Evolutionary conservation across 2,888 invertebrate species (phyloP).

Genomic region (Rhorus exstirpatorius): DNA sequence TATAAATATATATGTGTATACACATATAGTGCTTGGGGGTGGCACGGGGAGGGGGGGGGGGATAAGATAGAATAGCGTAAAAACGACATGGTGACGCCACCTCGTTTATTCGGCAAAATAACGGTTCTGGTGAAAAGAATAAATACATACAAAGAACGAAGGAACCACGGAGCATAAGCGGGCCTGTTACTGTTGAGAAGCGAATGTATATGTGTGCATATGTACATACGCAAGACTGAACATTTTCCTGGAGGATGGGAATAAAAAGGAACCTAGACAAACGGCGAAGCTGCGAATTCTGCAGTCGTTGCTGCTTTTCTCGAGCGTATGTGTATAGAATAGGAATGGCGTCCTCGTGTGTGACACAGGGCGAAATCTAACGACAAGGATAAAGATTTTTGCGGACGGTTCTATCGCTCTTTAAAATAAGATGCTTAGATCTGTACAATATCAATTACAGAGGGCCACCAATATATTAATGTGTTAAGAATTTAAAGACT

Average conservation of each 20-base stretch:
- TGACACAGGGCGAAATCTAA: slow-evolving; percentile 6
- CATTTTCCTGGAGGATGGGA: slow-evolving; percentile 54
- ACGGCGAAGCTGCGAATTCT: slow-evolving; percentile 38
- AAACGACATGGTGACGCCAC: slow-evolving; percentile 60
- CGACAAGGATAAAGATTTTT: slow-evolving; percentile 11
- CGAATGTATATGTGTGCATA: slow-evolving; percentile 1
- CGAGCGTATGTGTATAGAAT: slow-evolving; percentile 30
- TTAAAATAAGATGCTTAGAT: slow-evolving; percentile 75
- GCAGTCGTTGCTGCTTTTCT: slow-evolving; percentile 48
- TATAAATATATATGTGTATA: background rate
- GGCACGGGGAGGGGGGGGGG: background rate
- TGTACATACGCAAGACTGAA: slow-evolving; percentile 47
- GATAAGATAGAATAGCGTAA: slow-evolving; percentile 53
- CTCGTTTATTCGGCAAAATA: slow-evolving; percentile 64
- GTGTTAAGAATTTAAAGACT: too few species aligned
- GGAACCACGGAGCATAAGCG: slow-evolving; percentile 51
- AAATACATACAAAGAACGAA: slow-evolving; percentile 64
- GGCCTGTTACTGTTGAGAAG: slow-evolving; percentile 41
- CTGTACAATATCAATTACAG: slow-evolving; percentile 76
- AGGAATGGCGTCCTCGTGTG: slow-evolving; percentile 13
- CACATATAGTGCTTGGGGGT: background rate
- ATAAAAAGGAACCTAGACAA: slow-evolving; percentile 28
- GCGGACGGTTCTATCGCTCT: slow-evolving; percentile 70
- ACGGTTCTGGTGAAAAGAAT: slow-evolving; percentile 62
- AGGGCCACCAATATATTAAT: background rate